Conservation (phyloP, 1,140 invertebrate species). For the Sarcophaga bullata region DNA sequence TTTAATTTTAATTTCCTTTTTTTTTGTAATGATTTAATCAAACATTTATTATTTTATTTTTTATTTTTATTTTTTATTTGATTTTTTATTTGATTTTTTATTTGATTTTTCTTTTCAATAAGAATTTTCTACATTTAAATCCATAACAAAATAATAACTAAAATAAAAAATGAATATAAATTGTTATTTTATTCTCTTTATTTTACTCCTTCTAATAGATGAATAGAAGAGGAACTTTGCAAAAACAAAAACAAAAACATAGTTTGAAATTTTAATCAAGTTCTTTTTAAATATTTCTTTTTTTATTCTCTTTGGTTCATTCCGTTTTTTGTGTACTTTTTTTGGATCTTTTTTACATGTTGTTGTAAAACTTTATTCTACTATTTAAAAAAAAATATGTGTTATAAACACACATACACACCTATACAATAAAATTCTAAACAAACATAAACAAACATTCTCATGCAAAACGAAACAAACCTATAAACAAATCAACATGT, state of each 20-base stretch:
- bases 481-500: background rate
- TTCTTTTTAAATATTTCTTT: conserved; percentile 34
- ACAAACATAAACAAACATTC: no score
- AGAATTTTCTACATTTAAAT: background rate
- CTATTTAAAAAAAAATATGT: conserved; percentile 29
- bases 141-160: background rate
- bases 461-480: no score
- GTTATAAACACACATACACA: background rate
- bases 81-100: no score
- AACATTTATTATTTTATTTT: no score
- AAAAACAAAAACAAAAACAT: background rate
- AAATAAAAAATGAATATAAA: background rate
- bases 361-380: conserved; percentile 20
- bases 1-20: no score
- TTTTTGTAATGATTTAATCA: no score
- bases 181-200: background rate
- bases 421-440: no score
- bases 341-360: conserved; percentile 41
- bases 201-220: background rate
- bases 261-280: conserved; percentile 42
- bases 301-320: conserved; percentile 22
- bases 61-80: no score
- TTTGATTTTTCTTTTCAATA: background rate
- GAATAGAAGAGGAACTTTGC: background rate
- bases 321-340: conserved; percentile 13